These are phyloP conservation scores for Galerucella pusilla DNA, from an alignment of 2,888 invertebrate species.

Conservation along the genomic window DNA sequence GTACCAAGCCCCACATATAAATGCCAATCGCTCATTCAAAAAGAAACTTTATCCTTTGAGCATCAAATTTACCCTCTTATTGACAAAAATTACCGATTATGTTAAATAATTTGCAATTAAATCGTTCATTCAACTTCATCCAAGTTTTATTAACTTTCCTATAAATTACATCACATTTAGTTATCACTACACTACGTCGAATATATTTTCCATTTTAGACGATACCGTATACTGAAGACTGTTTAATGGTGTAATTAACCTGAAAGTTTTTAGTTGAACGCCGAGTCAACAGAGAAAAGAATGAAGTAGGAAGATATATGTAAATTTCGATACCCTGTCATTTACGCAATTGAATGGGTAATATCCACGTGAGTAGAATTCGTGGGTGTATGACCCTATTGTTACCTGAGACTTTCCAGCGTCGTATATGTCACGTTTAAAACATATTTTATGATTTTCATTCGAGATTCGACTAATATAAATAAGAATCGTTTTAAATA, in stretches of 20 bases:
- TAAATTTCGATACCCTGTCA: conserved; percentile 37
- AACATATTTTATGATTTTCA: neutral
- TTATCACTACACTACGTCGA: neutral
- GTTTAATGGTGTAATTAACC: conserved; percentile 41
- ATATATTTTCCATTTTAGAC: conserved; percentile 20
- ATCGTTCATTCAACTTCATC: too few species aligned
- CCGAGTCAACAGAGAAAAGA: conserved; percentile 34
- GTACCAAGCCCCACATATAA: too few species aligned
- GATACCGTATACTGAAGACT: neutral
- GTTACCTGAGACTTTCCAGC: conserved; percentile 49
- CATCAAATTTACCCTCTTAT: too few species aligned
- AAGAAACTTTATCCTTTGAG: too few species aligned
- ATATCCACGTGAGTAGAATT: conserved; percentile 52
- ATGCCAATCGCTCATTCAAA: too few species aligned
- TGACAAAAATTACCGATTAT: too few species aligned
- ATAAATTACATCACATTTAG: neutral
- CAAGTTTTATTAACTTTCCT: neutral
- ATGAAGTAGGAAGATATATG: conserved; percentile 45
- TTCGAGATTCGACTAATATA: neutral
- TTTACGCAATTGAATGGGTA: conserved; percentile 56
- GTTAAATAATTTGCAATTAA: too few species aligned
- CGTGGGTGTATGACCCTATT: conserved; percentile 57
- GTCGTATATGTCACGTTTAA: neutral
- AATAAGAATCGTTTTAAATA: neutral
- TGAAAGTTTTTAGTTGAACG: conserved; percentile 30